A percentile compares a stretch with the other conserved stretches of the same genome.
These are phyloP conservation scores for Stictonetta naevosa DNA, from an alignment of 2,113 vertebrate species.

Conservation along the genomic window DNA sequence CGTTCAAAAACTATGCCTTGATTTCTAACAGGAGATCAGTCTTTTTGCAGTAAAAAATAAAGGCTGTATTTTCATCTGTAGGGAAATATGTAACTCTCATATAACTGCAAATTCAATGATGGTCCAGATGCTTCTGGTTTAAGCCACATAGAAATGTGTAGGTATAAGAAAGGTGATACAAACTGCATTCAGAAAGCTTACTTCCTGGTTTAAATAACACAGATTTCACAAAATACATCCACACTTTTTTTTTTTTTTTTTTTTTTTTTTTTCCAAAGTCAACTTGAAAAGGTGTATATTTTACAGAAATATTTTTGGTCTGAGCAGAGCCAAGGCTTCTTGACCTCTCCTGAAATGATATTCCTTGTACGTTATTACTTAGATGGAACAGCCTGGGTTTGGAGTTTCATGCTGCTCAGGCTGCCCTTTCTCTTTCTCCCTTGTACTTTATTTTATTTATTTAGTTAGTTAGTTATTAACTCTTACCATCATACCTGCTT, in stretches of 20 bases:
- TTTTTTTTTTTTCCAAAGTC: neutral
- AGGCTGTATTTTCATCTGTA: fast-evolving
- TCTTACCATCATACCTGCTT: fast-evolving
- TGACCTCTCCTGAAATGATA: neutral
- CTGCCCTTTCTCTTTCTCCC: neutral
- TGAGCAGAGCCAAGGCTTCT: neutral
- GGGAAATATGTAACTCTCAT: neutral
- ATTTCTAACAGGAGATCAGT: neutral
- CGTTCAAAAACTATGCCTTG: neutral
- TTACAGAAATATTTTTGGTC: neutral
- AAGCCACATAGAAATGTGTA: fast-evolving
- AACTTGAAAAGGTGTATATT: neutral
- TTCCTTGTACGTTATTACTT: neutral
- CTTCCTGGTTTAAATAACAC: neutral
- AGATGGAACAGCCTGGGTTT: neutral
- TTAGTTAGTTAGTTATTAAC: neutral
- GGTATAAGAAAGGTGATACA: neutral
- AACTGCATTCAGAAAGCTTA: neutral
- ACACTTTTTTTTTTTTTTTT: neutral
- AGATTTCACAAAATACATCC: neutral
- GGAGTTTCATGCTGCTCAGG: neutral
- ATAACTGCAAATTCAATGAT: neutral
- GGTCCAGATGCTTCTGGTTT: neutral
- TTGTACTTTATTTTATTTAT: neutral
- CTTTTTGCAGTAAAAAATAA: neutral